Conservation (phyloP, 2,888 invertebrate species). For the Melanchra persicariae region DNA sequence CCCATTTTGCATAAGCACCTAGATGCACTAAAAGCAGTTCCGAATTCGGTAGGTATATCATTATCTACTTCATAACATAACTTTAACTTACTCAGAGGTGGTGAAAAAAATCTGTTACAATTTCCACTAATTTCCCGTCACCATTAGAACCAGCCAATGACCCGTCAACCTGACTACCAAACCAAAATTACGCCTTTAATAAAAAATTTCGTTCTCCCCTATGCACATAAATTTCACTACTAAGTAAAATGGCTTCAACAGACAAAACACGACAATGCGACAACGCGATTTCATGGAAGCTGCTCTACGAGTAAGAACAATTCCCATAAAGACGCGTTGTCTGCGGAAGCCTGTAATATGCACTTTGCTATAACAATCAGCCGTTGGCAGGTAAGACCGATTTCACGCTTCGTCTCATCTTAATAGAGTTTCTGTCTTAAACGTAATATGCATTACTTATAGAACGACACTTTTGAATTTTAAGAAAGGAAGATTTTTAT, state of each 20-base stretch:
- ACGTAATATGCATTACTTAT: conserved; percentile 63
- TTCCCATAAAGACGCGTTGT: conserved; percentile 1
- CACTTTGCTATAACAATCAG: conserved; percentile 58
- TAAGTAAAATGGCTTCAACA: neutral
- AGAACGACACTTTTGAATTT: conserved; percentile 24
- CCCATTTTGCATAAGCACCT: too few species aligned
- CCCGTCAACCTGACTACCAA: neutral
- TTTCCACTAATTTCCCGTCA: neutral
- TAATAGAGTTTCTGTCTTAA: conserved; percentile 62
- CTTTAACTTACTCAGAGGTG: neutral
- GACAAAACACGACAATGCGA: neutral
- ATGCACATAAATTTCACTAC: conserved; percentile 26
- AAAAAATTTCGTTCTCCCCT: neutral
- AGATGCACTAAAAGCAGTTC: too few species aligned
- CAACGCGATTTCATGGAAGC: neutral
- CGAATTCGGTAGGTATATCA: too few species aligned
- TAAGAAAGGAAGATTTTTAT: conserved; percentile 26
- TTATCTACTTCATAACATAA: too few species aligned
- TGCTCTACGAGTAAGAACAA: neutral
- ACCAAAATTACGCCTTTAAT: neutral
- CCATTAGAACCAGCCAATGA: neutral
- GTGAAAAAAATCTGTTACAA: too few species aligned
- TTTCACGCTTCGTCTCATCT: conserved; percentile 67
- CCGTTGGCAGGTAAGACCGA: conserved; percentile 64
- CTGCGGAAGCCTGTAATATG: conserved; percentile 39